Evolutionary conservation across 1,140 invertebrate genomes (phyloP), one percentile per base, ranked within the genome.

Genomic region (Gonatopus flavifemur): DNA sequence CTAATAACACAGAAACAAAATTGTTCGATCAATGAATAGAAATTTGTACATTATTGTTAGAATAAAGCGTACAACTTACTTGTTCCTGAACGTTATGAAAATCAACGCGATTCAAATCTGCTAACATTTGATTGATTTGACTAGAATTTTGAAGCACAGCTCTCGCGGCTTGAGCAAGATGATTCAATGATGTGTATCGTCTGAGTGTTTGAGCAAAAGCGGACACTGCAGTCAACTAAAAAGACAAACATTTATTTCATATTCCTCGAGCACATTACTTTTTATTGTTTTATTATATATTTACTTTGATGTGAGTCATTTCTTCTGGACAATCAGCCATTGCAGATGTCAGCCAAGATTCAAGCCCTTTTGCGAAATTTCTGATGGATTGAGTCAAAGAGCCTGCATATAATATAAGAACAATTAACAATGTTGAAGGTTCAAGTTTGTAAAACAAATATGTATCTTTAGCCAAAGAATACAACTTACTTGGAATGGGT

Each of bases 181-280:
- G 97, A 81, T 98, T 98, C n/a, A 99, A 80, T 12, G 95, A 98
- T 10, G 96, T 98, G 78, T 98, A 98, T 39, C 96, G 85, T 28
- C 95, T 82, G 64, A 99, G 76, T 31, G 94, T 97, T 76, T 97
- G 95, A 64, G 94, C 90, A 76, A 98, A 91, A 24, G 96, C 93
- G 59, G 88, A 89, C 8, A 97, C 93, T 30, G 93, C 91, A 22
- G 84, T 80, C 19, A 86, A 73, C 79, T 81, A 21, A 30, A 65
- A 56, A 57, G n/a, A n/a, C n/a, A n/a, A 49, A 24, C 3, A 49
- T 15, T 40, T 10, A 54, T 16, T 4, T 31, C 18, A 32, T 30
- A n/a, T n/a, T n/a, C n/a, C n/a, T n/a, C n/a, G n/a, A n/a, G n/a
- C n/a, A n/a, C n/a, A n/a, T n/a, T n/a, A n/a, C n/a, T n/a, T n/a